Evolutionary conservation across 2,797 vertebrate species (phyloP), one percentile per base, ranked within the genome.

Genomic region (Sebastes trivittatus): DNA sequence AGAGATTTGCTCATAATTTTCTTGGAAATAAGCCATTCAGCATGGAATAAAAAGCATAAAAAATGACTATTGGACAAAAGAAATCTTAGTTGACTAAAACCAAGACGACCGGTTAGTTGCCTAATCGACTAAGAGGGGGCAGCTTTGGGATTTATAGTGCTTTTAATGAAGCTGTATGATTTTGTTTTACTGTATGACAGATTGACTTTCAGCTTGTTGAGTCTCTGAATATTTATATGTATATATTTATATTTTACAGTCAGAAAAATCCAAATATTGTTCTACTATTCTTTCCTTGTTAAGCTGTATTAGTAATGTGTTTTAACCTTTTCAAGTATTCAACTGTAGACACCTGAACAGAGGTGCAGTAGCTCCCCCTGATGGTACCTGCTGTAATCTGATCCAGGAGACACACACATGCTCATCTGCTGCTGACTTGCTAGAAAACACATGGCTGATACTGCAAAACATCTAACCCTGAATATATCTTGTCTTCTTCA

Each of bases 361-460:
- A 83, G 71, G 75, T 63, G 68, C 77, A 77, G 83, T 74, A 71
- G 76, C 83, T 77, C 79, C 81, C 75, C 73, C 88, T 62, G 38
- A 72, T 86, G 89, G 81, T 76, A 13, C 70, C 63, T 76, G 46
- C 36, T 60, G 59, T 73, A 61, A 75, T 69, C 38, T 78, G 73
- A 78, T 78, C 67, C 18, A 74, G 62, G 38, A 85, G 68, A 82
- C 77, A 16, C 52, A 38, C 38, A 34, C 38, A 30, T 75, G 66
- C 32, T 86, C 61, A 77, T 83, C 72, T 42, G 5, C 81, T 88
- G 56, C 83, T 82, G 83, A 89, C 72, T 70, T 64, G 29, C 34
- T n/a, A 70, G 62, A 83, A 69, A 78, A 85, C 87, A 87, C 66
- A 89, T 91, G 86, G 85, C 87, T 88, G 79, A 88, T 80, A 63